phyloP scores from a whole-genome alignment of 1,140 invertebrate species.

The Anastrepha obliqua region DNA sequence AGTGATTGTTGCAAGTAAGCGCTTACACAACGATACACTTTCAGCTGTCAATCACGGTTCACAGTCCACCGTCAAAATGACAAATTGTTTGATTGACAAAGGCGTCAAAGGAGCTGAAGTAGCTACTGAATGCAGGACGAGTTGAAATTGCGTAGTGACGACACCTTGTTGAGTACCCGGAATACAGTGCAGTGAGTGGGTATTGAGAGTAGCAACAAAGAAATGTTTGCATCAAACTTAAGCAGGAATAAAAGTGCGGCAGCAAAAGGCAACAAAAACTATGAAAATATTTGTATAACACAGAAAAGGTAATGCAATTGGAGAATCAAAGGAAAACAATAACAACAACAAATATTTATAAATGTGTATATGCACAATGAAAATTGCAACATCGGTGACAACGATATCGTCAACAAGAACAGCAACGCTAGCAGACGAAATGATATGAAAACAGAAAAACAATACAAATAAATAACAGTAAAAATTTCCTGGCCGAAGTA shows the following conservation, averaged over 20 bases:
- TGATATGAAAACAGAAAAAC: too few relatives aligned
- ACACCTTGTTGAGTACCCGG: neutral
- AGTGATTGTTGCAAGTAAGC: neutral
- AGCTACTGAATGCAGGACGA: neutral
- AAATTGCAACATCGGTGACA: neutral
- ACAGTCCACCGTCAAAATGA: neutral
- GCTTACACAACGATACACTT: neutral
- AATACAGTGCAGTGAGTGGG: neutral
- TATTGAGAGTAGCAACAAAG: neutral
- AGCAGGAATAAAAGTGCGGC: neutral
- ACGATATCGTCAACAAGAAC: neutral
- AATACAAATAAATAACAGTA: too few relatives aligned
- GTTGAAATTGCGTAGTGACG: neutral
- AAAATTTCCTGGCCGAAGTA: too few relatives aligned
- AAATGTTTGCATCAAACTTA: neutral
- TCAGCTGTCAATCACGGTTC: neutral
- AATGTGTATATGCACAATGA: too few relatives aligned
- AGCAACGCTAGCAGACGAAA: neutral
- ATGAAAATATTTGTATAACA: neutral
- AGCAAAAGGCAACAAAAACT: conserved; percentile 1
- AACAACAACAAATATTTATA: too few relatives aligned
- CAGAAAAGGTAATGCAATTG: too few relatives aligned
- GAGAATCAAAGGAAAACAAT: too few relatives aligned
- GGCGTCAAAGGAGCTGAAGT: neutral
- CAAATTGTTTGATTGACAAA: conserved; percentile 1